These are phyloP conservation scores for Mechanitis messenoides DNA, from an alignment of 2,888 invertebrate species.

Conservation along the genomic window DNA sequence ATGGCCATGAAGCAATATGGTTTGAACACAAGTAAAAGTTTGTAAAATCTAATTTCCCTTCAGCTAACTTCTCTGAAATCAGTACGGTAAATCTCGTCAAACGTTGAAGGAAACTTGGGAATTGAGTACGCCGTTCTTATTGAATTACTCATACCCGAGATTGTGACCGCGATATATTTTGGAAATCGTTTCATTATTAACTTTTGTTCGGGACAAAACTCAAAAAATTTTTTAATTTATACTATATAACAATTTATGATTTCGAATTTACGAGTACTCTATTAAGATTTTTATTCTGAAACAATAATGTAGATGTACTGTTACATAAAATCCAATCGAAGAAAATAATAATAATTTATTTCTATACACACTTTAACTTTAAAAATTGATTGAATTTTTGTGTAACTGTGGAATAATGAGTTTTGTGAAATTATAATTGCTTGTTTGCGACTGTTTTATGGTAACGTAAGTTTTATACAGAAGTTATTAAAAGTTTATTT, in stretches of 20 bases:
- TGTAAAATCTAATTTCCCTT: constrained; percentile 65
- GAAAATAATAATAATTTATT: too few relatives aligned
- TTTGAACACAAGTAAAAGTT: constrained; percentile 52
- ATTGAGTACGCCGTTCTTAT: constrained; percentile 49
- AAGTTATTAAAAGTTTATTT: constrained; percentile 2
- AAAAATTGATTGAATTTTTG: too few relatives aligned
- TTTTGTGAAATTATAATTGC: background rate
- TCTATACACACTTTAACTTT: too few relatives aligned
- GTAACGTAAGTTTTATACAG: background rate
- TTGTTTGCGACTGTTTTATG: background rate
- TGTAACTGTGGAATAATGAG: background rate
- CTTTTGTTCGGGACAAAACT: background rate
- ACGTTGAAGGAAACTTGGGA: constrained; percentile 52
- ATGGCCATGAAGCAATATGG: constrained; percentile 15
- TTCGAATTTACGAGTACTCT: background rate
- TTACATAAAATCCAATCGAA: too few relatives aligned
- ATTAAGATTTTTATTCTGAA: too few relatives aligned
- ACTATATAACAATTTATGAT: background rate
- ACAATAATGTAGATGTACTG: too few relatives aligned
- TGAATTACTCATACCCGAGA: constrained; percentile 41
- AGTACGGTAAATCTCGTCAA: constrained; percentile 67
- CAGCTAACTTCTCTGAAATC: constrained; percentile 61
- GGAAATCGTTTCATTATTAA: constrained; percentile 16
- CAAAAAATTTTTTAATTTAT: background rate
- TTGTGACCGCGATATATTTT: constrained; percentile 17